Base-by-base conservation (phyloP, 2,888 invertebrate genomes). In the Neoitamus cyanurus region DNA sequence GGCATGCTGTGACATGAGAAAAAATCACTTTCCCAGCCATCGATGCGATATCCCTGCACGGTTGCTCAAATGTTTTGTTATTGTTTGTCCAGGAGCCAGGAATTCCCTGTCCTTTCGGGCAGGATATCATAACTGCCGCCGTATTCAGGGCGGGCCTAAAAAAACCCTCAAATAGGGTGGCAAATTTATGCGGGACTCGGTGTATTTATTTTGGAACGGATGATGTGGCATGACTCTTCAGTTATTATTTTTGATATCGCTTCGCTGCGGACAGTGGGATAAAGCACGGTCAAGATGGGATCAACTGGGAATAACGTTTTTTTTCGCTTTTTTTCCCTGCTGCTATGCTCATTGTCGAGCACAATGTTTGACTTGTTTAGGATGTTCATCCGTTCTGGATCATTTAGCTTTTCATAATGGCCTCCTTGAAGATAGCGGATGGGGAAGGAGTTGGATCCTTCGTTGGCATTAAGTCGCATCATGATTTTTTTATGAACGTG, bases 241-340 rank as follows among this genome's bases (percentile, higher is more conserved):
- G 83, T 83, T 83, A 83, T 83, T 83, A 83, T 83, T 83, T 72
- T 72, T 83, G 72, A 83, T 83, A 72, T 72, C 46, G 37, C 72
- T 82, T 69, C 36, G 25, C 68, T 48, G 28, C 48, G 69, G 82
- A 68, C 68, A 69, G 69, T 69, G 69, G 82, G 82, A 69, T 69
- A 42, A 37, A 37, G 11, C 37, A 36, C 36, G 82, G 82, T 69
- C 82, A 82, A 82, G 82, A 68, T 15, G 82, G 82, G 82, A 82
- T 82, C 68, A 82, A 37, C 58, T 31, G 20, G 4, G 31, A 25
- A 31, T 28, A 69, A 69, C 25, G 36, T 69, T 82, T 30, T 11
- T 25, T 48, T 46, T 48, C 20, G 75, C n/a, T 48, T 7, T 69
- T 75, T 75, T 36, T 78, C 31, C 5, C 58, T 80, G 58, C 58